Conservation (phyloP, 2,797 vertebrate genomes). For the Smutsia temminckii region DNA sequence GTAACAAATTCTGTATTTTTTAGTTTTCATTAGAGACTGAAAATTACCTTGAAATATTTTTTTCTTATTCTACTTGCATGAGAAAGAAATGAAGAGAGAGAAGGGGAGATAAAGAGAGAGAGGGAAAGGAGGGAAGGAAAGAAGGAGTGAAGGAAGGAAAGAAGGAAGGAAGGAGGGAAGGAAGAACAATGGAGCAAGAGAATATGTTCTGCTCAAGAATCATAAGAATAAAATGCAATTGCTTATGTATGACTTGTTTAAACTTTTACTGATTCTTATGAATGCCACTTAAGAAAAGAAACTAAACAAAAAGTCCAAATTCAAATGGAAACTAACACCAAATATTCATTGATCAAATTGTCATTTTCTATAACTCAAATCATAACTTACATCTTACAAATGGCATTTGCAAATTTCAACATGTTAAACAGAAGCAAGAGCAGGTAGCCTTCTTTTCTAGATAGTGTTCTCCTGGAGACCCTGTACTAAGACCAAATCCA, state of each 20-base stretch:
- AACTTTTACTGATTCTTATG: neutral
- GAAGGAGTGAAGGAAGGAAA: fast-evolving
- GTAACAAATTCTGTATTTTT: neutral
- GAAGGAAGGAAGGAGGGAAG: neutral
- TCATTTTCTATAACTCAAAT: neutral
- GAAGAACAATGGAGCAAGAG: neutral
- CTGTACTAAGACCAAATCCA: neutral
- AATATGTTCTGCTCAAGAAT: neutral
- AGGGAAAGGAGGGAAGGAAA: no score
- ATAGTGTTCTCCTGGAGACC: neutral
- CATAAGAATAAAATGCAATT: constrained; percentile 2
- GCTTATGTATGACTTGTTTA: neutral
- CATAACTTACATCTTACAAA: neutral
- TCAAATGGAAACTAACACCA: neutral
- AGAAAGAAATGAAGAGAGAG: neutral
- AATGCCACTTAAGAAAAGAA: neutral
- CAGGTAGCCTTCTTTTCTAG: neutral
- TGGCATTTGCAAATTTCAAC: neutral
- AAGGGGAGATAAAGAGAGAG: no score
- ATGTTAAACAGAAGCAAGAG: neutral
- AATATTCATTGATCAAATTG: neutral
- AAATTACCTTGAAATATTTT: neutral
- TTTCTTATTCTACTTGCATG: neutral
- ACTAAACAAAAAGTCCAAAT: constrained; percentile 12
- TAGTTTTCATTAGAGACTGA: neutral